Conservation (phyloP, 2,797 vertebrate species). For the Myotis daubentonii region DNA sequence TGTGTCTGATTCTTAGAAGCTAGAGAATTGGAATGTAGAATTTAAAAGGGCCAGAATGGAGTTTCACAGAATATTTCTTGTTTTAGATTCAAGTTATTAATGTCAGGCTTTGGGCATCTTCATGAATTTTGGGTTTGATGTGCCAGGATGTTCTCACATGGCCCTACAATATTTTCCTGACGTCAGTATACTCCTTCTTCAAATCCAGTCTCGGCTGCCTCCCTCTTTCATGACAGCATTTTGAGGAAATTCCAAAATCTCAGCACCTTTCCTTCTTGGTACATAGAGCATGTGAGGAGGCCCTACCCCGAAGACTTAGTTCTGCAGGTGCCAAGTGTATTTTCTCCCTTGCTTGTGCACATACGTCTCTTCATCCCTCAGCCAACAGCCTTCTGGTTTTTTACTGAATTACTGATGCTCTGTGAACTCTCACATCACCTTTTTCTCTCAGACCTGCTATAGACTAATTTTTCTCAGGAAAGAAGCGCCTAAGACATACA, state of each 20-base stretch:
- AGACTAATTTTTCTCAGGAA: not conserved
- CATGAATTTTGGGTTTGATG: not conserved
- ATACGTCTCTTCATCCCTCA: not conserved
- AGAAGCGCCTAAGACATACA: not conserved
- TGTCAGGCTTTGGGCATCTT: not conserved
- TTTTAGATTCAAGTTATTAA: not conserved
- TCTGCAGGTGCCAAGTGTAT: fast-evolving
- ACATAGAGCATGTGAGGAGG: too few relatives aligned
- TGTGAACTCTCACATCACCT: not conserved
- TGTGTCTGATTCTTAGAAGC: not conserved
- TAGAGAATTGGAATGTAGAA: not conserved
- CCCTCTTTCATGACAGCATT: not conserved
- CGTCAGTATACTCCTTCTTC: not conserved
- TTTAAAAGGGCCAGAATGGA: not conserved
- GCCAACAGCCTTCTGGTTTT: not conserved
- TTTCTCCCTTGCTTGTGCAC: not conserved
- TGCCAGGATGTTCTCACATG: not conserved
- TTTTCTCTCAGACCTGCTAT: not conserved
- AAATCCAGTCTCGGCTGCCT: not conserved
- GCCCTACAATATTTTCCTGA: not conserved
- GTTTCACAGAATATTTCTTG: not conserved
- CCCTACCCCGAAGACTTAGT: fast-evolving
- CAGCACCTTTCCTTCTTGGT: not conserved
- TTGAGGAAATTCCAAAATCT: not conserved
- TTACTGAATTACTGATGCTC: not conserved